Evolutionary conservation across 2,113 vertebrate species (phyloP).

Genomic region (Illadopsis cleaveri): DNA sequence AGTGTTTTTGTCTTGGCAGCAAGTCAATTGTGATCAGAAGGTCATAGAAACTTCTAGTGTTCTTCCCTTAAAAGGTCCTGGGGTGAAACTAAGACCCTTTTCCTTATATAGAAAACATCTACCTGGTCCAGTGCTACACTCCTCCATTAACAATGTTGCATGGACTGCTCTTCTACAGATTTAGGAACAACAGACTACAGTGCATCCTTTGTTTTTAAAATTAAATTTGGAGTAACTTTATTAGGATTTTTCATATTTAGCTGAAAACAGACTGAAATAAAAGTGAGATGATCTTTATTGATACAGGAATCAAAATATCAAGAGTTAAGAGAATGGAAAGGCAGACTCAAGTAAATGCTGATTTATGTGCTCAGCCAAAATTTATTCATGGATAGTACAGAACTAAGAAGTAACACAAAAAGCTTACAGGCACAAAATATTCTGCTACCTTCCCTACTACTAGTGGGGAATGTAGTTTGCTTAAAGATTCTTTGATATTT

Average conservation of each 20-base stretch:
- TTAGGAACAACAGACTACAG: background rate
- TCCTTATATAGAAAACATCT: no score
- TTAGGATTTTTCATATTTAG: background rate
- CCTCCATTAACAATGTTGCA: background rate
- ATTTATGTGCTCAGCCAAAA: background rate
- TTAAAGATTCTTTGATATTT: background rate
- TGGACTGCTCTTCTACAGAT: background rate
- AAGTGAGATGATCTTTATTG: background rate
- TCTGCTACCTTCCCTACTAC: background rate
- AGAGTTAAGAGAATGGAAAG: background rate
- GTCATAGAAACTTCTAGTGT: no score
- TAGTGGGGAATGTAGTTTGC: background rate
- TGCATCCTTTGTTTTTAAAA: background rate
- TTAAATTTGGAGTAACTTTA: background rate
- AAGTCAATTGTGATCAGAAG: no score
- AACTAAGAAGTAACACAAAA: background rate
- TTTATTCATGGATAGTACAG: background rate
- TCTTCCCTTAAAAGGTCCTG: no score
- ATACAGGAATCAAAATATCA: background rate
- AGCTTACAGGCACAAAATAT: background rate
- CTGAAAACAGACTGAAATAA: background rate
- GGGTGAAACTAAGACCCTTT: no score
- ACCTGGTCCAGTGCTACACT: no score
- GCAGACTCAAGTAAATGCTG: background rate
- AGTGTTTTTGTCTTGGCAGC: no score